Evolutionary conservation across 2,113 vertebrate genomes (phyloP), one percentile per base, ranked within the genome.

Genomic region (Rousettus leschenaultii): DNA sequence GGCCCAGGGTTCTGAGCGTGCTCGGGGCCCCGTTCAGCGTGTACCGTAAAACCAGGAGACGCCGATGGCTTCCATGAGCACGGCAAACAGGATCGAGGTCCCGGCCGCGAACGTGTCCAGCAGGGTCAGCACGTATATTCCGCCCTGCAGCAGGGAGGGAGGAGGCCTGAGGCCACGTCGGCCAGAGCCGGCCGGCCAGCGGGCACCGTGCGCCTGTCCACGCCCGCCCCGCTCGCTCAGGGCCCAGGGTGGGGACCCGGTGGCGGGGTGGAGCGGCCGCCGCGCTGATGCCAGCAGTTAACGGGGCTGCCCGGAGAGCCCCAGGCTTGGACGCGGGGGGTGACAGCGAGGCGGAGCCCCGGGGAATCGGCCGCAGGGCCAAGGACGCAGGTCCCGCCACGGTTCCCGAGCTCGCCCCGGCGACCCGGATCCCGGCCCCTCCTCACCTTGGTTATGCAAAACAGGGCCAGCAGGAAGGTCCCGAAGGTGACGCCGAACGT

Each of bases 11-110:
- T 19, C 30, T 2, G 2, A 10, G 1, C 8, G 1, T 1, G 0
- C 48, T 5, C 30, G 6, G 53, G 61, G 73, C 16, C 68, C 48
- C 13, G 6, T 51, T 51, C 57, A 15, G 6, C 19, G 85, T 99
- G 88, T 98, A 99, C 99, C 99, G 59, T 99, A 99, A 98, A 99
- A 99, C 99, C 99, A 99, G 33, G 99, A 99, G 63, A 99, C 99
- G 38, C 99, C 99, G 3, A 99, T 99, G 92, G 99, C 99, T 95
- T 99, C 99, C 97, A 99, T 99, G 94, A 99, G 98, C 91, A 99
- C 99, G 3, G 98, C 99, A 97, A 99, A 99, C 10, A 99, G 93
- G 98, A 99, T 99, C 2, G 99, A 99, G 7, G 99, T 99, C 55
- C 99, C 99, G 5, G 99, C 99, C 43, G 99, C 99, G 95, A 99